Percentiles rank a stretch among this genome's conserved stretches.
phyloP scores from a whole-genome alignment of 2,113 vertebrate genomes.

The Hydropotes inermis region DNA sequence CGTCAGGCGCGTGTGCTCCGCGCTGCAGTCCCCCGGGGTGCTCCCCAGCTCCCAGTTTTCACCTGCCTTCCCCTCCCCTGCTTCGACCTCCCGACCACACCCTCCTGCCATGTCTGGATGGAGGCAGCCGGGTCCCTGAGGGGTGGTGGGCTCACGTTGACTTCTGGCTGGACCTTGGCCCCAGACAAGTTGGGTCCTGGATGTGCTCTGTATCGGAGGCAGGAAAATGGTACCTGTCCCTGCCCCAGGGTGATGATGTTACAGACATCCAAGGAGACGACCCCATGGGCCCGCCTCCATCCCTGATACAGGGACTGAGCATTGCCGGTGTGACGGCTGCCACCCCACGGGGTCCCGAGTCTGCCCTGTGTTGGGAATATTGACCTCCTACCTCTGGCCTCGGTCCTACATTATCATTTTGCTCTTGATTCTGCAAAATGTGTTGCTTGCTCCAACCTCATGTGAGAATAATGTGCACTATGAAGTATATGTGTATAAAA shows the following conservation, averaged over 20 bases:
- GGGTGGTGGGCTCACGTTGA: too few relatives aligned
- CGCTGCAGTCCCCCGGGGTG: neutral
- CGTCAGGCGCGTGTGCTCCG: fast-evolving
- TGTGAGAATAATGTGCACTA: neutral
- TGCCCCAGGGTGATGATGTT: too few relatives aligned
- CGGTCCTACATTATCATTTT: neutral
- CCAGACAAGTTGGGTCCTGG: neutral
- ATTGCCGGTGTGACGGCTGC: neutral
- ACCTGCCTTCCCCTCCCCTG: neutral
- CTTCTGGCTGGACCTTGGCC: neutral
- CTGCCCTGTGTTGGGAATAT: neutral
- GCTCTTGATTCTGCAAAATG: neutral
- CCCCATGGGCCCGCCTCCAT: neutral
- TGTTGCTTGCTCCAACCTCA: neutral
- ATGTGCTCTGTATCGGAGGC: fast-evolving
- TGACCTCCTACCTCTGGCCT: neutral
- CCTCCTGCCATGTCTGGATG: neutral
- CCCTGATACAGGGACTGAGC: neutral
- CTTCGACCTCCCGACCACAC: too few relatives aligned
- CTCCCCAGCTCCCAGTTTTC: neutral
- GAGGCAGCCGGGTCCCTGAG: neutral
- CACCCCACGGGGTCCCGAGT: neutral
- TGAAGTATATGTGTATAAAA: neutral
- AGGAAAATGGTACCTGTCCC: neutral
- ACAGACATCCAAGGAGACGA: neutral